These are phyloP conservation scores for Pseudococcus longispinus DNA, from an alignment of 2,888 invertebrate genomes.

Conservation along the genomic window DNA sequence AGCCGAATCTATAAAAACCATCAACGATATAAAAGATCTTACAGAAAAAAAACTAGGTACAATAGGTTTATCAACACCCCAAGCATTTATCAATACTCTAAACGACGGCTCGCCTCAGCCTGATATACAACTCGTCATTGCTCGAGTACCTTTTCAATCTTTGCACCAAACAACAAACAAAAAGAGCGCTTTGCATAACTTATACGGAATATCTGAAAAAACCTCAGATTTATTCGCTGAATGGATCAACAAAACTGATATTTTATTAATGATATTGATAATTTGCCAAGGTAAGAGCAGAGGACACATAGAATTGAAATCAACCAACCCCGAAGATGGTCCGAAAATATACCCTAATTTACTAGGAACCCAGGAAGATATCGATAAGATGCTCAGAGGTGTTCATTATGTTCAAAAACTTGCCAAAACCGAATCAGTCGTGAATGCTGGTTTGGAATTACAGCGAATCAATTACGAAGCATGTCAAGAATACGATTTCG, in stretches of 20 bases:
- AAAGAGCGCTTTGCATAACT: conserved; percentile 59
- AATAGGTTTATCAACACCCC: background rate
- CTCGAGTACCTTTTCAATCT: conserved; percentile 9
- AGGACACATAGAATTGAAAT: conserved; percentile 67
- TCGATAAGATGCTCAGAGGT: conserved; percentile 66
- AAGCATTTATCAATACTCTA: background rate
- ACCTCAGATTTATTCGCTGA: conserved; percentile 61
- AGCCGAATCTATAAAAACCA: conserved; percentile 10
- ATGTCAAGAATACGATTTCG: conserved; percentile 62
- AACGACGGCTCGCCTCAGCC: background rate
- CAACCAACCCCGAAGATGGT: conserved; percentile 67
- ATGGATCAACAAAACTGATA: conserved; percentile 62
- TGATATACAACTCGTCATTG: conserved; percentile 28
- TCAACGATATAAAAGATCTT: background rate
- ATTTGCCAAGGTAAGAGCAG: conserved; percentile 66
- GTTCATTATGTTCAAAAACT: conserved; percentile 64
- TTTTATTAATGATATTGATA: conserved; percentile 64
- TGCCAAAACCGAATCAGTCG: conserved; percentile 64
- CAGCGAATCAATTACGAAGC: conserved; percentile 62
- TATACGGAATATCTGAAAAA: conserved; percentile 56
- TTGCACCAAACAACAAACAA: conserved; percentile 53
- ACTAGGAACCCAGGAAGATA: conserved; percentile 67
- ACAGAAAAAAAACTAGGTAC: conserved; percentile 5
- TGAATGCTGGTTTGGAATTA: conserved; percentile 62
- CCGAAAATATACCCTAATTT: conserved; percentile 73